Evolutionary conservation across 1,140 invertebrate species (phyloP).

Genomic region (Panagrolaimus sp.): DNA sequence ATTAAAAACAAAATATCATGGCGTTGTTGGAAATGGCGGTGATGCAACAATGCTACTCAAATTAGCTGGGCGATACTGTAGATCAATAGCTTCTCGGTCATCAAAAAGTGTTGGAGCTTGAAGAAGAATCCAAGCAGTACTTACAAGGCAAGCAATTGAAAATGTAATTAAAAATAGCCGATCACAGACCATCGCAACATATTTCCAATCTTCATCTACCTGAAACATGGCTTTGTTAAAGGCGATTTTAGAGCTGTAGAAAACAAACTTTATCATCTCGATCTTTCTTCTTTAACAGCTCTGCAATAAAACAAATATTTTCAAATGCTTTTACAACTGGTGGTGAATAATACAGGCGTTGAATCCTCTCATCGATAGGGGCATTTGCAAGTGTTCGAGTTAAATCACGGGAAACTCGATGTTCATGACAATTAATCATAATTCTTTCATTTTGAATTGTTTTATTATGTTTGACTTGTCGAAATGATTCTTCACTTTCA

Average conservation of each 20-base stretch:
- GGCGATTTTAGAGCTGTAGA: neutral
- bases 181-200: slow-evolving; percentile 97
- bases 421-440: slow-evolving; percentile 43
- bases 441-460: slow-evolving; percentile 35
- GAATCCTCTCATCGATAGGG: slow-evolving; percentile 29
- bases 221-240: too few relatives aligned
- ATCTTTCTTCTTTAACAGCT: slow-evolving; percentile 57
- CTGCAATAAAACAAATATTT: slow-evolving; percentile 57
- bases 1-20: too few relatives aligned
- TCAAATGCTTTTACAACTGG: slow-evolving; percentile 57
- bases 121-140: slow-evolving; percentile 73
- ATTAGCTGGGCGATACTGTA: slow-evolving; percentile 47
- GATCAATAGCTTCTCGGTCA: slow-evolving; percentile 60
- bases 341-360: slow-evolving; percentile 53
- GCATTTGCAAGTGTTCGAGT: slow-evolving; percentile 20
- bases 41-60: neutral
- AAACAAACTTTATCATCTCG: slow-evolving; percentile 50
- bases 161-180: slow-evolving; percentile 95
- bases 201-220: slow-evolving; percentile 81
- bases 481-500: slow-evolving; percentile 31
- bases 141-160: slow-evolving; percentile 73
- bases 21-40: neutral
- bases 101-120: slow-evolving; percentile 94
- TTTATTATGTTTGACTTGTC: slow-evolving; percentile 24
- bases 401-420: slow-evolving; percentile 43